Evolutionary conservation across 2,113 vertebrate species (phyloP), one percentile per base, ranked within the genome.

Genomic region (Corvus cornix): DNA sequence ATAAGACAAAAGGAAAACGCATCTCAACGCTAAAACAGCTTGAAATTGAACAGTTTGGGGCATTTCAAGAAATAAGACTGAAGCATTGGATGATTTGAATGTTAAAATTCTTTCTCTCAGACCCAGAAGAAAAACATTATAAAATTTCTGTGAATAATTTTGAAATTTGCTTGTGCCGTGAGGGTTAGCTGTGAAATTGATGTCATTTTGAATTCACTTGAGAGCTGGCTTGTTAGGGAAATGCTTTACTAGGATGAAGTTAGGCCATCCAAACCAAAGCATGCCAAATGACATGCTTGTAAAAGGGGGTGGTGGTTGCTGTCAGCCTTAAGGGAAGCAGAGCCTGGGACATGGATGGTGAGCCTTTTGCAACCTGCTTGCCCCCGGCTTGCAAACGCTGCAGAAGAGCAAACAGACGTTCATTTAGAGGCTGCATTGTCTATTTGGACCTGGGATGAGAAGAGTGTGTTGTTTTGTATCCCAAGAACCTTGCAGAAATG

Each of bases 81-180:
- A 75, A 95, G 53, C 49, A 46, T 5, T 55, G 60, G 64, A 64
- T 94, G 51, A 80, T 84, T 66, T 21, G 30, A 88, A 81, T 93
- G 70, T 67, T 69, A 84, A 91, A 66, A 74, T 39, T 75, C 37
- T 87, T 60, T 76, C 37, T 83, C 16, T 63, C 59, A 35, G 35
- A 51, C 68, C 21, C 76, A 78, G 77, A 75, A 92, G 89, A 60
- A 92, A 87, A 90, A 88, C 2, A 4, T 85, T 79, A 37, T 28
- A 72, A 83, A 84, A 73, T 88, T 83, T 88, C 35, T 84, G 41
- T 81, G 63, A 91, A 74, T 86, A 94, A 88, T 94, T 90, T 88
- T 91, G 69, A 93, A 83, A 84, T 90, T 62, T 88, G 22, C 68
- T 75, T 90, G n/a, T 88, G 59, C 84, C 37, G 6, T 56, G 37